These are phyloP conservation scores for Paracentrotus lividus DNA, from an alignment of 53 echinoderm and acorn worm genomes.

Conservation along the genomic window DNA sequence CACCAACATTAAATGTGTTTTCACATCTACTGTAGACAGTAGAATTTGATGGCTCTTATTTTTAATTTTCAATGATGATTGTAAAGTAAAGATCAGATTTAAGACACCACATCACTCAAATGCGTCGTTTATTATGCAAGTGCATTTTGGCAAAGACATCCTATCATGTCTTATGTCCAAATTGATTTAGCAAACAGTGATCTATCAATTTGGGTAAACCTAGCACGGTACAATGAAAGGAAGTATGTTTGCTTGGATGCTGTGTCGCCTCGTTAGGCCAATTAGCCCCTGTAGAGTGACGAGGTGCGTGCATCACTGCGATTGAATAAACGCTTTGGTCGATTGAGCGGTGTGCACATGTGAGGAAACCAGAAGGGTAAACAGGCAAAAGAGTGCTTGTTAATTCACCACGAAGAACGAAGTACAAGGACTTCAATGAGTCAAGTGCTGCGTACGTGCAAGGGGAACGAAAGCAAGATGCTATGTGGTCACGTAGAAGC, in stretches of 20 bases:
- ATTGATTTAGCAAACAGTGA: neutral
- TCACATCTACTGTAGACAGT: no score
- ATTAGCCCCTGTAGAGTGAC: slow-evolving; percentile 25
- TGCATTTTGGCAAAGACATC: no score
- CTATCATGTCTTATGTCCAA: neutral
- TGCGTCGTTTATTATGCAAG: no score
- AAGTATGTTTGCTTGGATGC: neutral
- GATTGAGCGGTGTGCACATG: neutral
- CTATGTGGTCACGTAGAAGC: neutral
- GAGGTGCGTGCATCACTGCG: slow-evolving; percentile 13
- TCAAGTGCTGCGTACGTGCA: neutral
- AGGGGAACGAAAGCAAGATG: neutral
- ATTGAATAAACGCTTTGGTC: neutral
- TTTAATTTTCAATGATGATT: no score
- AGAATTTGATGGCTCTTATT: no score
- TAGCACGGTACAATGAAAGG: neutral
- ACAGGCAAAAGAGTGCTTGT: neutral
- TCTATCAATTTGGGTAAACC: neutral
- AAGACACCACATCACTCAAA: no score
- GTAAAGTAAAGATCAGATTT: no score
- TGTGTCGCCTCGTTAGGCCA: slow-evolving; percentile 10
- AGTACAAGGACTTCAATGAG: neutral
- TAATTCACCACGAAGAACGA: neutral
- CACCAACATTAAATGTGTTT: no score
- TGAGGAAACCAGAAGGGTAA: neutral